Evolutionary conservation across 2,113 vertebrate genomes (phyloP), one percentile per base, ranked within the genome.

Genomic region (Rhabdornis inornatus): DNA sequence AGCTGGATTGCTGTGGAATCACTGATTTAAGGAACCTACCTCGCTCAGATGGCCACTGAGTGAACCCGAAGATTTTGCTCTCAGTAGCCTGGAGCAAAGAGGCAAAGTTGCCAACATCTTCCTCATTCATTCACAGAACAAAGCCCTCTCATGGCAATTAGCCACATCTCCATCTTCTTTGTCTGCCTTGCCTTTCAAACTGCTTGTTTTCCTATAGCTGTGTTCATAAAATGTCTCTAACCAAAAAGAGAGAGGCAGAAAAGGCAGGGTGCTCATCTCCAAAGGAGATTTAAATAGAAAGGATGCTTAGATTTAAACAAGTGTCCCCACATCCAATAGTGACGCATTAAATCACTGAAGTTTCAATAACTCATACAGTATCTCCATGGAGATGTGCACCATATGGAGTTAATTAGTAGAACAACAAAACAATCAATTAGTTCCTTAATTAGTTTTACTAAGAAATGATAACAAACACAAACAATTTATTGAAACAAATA

Each of bases 341-440:
- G 89, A 97, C 15, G 15, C 37, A 37, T 89, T 96, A 95, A 97
- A 97, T 98, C 97, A 95, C 96, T 95, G 96, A 90, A 92, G 92
- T 98, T 97, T 96, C 97, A 95, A 97, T 98, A 98, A 98, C 97
- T 98, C 98, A 97, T 97, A 96, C 96, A 95, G 95, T 94, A 98
- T 98, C 98, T 98, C 98, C 97, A 98, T 98, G 97, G 98, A 98
- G 98, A 98, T 98, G 97, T 94, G 97, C 97, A 98, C 98, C 98
- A 98, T 98, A 98, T 98, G 98, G 98, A 98, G 98, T 98, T 98
- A 98, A 98, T 98, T 98, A 98, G 98, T 93, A 98, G 97, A 96
- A 97, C 97, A 98, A 98, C 98, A 98, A 98, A 98, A 98, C 98
- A 98, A 98, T 98, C 98, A 98, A 98, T 98, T 98, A 98, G 97